Conservation (phyloP, 2,888 invertebrate species). For the Alsophila aescularia region DNA sequence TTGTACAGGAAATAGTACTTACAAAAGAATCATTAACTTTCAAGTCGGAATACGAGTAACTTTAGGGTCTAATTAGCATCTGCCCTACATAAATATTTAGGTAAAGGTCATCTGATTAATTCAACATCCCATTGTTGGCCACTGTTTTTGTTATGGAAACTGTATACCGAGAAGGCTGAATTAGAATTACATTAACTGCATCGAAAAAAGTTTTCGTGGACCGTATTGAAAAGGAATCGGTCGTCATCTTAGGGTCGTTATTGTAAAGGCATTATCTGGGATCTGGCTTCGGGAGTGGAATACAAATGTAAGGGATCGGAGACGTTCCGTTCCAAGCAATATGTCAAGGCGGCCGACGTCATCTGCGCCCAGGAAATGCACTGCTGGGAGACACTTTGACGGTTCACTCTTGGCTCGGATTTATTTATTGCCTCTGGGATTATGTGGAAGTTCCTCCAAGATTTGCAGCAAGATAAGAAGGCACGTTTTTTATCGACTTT, state of each 20-base stretch:
- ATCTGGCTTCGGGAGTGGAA: constrained; percentile 67
- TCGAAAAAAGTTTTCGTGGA: constrained; percentile 16
- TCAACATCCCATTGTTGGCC: constrained; percentile 43
- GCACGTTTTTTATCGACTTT: too few species aligned
- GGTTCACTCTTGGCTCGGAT: constrained; percentile 25
- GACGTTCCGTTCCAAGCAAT: constrained; percentile 70
- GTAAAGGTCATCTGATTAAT: constrained; percentile 34
- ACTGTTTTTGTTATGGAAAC: constrained; percentile 19
- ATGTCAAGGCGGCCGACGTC: constrained; percentile 64
- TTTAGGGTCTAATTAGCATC: constrained; percentile 34
- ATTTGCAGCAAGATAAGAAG: not conserved
- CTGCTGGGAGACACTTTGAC: constrained; percentile 29
- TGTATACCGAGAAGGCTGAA: constrained; percentile 22
- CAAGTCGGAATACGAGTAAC: constrained; percentile 10
- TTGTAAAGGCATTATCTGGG: constrained; percentile 79
- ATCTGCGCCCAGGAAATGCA: constrained; percentile 35
- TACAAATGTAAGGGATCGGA: constrained; percentile 70
- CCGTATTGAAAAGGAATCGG: constrained; percentile 69
- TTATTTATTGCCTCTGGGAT: constrained; percentile 28
- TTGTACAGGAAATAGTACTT: constrained; percentile 12
- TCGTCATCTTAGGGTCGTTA: constrained; percentile 71
- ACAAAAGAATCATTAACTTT: constrained; percentile 14
- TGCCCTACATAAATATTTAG: constrained; percentile 34
- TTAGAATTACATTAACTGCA: constrained; percentile 25
- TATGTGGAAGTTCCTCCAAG: constrained; percentile 11